Percentiles rank a stretch among this genome's conserved stretches.
Conservation (phyloP, 1,140 invertebrate species). For the Paracyclopina nana region DNA sequence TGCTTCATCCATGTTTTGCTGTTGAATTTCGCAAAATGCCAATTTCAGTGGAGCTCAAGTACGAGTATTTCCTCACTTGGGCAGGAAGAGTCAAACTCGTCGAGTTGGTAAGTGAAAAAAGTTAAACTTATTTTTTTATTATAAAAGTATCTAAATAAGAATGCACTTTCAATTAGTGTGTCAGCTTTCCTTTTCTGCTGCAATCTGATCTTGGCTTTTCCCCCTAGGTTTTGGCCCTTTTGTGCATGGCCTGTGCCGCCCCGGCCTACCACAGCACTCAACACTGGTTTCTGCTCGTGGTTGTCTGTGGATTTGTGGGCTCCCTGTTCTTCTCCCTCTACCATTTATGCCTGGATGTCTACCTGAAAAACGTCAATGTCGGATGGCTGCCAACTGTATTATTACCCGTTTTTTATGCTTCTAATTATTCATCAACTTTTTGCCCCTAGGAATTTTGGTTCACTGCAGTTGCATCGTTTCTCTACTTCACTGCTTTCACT, state of each 20-base stretch:
- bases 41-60: conserved; percentile 7
- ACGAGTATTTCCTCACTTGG: conserved; percentile 7
- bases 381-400: conserved; percentile 12
- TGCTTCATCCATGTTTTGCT: no score
- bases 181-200: not conserved
- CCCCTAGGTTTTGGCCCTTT: conserved; percentile 6
- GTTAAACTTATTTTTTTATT: not conserved
- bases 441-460: conserved; percentile 16
- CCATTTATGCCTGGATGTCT: conserved; percentile 14
- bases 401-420: not conserved
- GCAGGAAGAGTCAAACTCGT: conserved; percentile 4
- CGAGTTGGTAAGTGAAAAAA: conserved; percentile 10
- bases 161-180: not conserved
- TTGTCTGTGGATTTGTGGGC: conserved; percentile 7
- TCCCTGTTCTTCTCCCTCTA: conserved; percentile 13
- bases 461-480: conserved; percentile 9
- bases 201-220: not conserved
- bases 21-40: conserved; percentile 12
- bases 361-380: conserved; percentile 9
- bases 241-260: conserved; percentile 6
- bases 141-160: not conserved
- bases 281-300: conserved; percentile 16
- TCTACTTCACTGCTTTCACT: conserved; percentile 16
- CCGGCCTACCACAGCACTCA: conserved; percentile 12
- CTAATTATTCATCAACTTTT: not conserved